A percentile compares a stretch with the other conserved stretches of the same genome.
These are phyloP conservation scores for Heterotilapia buettikoferi DNA, from an alignment of 2,113 vertebrate genomes.

Conservation along the genomic window DNA sequence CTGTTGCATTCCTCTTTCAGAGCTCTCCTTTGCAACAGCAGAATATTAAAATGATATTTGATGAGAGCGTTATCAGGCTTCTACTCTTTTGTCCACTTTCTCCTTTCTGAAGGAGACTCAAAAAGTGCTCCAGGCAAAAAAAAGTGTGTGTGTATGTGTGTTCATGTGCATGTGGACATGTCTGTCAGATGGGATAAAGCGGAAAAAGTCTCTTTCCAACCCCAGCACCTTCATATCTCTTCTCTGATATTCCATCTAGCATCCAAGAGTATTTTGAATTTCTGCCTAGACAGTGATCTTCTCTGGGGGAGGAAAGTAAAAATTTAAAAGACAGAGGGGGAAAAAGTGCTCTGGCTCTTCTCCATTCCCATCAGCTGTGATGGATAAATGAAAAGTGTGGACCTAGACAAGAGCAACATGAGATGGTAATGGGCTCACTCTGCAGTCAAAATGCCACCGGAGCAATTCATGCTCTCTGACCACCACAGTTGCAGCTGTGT, in stretches of 20 bases:
- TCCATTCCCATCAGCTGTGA: not conserved
- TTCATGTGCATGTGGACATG: not conserved
- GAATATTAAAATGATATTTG: slow-evolving; percentile 71
- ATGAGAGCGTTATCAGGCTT: slow-evolving; percentile 60
- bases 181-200: not conserved
- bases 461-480: not conserved
- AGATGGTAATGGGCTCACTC: slow-evolving; percentile 23
- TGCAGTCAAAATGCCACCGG: slow-evolving; percentile 3
- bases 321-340: not conserved
- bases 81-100: slow-evolving; percentile 56
- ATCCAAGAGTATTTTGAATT: slow-evolving; percentile 41
- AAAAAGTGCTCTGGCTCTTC: not conserved
- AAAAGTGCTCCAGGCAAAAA: slow-evolving; percentile 20
- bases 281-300: slow-evolving; percentile 33
- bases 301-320: not conserved
- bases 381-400: slow-evolving; percentile 32
- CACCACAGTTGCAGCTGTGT: not conserved
- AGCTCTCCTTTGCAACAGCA: slow-evolving; percentile 22
- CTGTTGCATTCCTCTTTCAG: slow-evolving; percentile 29
- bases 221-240: slow-evolving; percentile 17
- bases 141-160: not conserved
- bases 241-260: slow-evolving; percentile 25
- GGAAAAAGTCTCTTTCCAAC: not conserved
- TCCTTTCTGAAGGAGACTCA: slow-evolving; percentile 56
- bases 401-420: slow-evolving; percentile 11